Evolutionary conservation across 2,797 vertebrate genomes (phyloP).

Genomic region (Champsocephalus esox): DNA sequence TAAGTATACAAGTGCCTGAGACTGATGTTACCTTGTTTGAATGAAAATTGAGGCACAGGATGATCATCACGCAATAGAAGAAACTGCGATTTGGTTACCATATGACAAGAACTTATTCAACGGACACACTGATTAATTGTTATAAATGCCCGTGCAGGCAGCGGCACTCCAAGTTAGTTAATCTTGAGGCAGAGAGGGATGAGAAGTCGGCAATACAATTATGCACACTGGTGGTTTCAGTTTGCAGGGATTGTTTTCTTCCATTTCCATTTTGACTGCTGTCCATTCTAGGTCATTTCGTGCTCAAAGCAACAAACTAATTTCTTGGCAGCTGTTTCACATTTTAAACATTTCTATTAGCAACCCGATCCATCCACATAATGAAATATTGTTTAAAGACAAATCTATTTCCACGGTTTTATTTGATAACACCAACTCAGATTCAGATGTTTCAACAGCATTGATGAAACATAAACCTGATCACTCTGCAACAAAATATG

Average conservation of each 20-base stretch:
- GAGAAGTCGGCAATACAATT: conserved; percentile 71
- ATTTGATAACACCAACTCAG: conserved; percentile 39
- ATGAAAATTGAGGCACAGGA: conserved; percentile 38
- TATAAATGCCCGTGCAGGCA: conserved; percentile 67
- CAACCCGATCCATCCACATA: conserved; percentile 50
- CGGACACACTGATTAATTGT: conserved; percentile 73
- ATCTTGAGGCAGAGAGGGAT: conserved; percentile 64
- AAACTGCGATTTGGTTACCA: conserved; percentile 49
- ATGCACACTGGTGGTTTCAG: conserved; percentile 72
- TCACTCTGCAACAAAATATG: conserved; percentile 14
- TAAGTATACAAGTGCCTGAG: conserved; percentile 18
- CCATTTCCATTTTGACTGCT: conserved; percentile 85
- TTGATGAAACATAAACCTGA: conserved; percentile 43
- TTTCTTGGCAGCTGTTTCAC: conserved; percentile 75
- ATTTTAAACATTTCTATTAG: conserved; percentile 79
- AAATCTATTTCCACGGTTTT: conserved; percentile 54
- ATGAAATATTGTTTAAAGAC: conserved; percentile 72
- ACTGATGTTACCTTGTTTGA: conserved; percentile 34
- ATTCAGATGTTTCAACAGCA: conserved; percentile 26
- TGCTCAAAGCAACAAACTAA: conserved; percentile 77
- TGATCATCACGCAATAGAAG: conserved; percentile 43
- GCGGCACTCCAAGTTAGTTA: conserved; percentile 63
- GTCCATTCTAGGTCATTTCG: conserved; percentile 81
- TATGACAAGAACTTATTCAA: conserved; percentile 64
- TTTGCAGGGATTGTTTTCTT: conserved; percentile 71